Percentiles rank a stretch among this genome's conserved stretches.
These are phyloP conservation scores for Patella depressa DNA, from an alignment of 2,888 invertebrate species.

Conservation along the genomic window DNA sequence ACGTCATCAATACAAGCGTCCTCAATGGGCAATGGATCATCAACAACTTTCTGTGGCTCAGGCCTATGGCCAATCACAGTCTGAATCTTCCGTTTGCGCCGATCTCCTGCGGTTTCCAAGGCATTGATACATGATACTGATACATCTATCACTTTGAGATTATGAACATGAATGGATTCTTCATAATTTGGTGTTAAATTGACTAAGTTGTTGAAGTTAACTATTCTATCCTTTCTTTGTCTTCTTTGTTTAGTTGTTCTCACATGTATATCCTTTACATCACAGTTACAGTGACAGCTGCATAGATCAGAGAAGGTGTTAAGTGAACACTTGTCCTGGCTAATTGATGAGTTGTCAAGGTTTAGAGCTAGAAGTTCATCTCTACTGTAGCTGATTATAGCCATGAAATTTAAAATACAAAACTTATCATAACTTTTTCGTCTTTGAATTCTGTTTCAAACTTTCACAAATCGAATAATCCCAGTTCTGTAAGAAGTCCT, in stretches of 20 bases:
- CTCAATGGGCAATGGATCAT: neutral
- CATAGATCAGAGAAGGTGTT: neutral
- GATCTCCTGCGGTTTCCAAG: neutral
- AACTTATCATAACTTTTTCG: neutral
- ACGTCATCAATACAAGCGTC: neutral
- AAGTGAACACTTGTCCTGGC: neutral
- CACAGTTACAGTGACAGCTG: neutral
- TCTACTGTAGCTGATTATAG: neutral
- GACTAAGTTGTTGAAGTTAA: conserved; percentile 3
- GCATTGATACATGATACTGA: neutral
- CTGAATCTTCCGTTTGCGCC: neutral
- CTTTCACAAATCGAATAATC: neutral
- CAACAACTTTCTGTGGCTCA: neutral
- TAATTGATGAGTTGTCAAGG: neutral
- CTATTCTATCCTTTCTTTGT: neutral
- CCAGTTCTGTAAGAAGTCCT: neutral
- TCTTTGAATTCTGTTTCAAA: neutral
- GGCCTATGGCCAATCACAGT: neutral
- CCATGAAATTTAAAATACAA: neutral
- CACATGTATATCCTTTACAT: neutral
- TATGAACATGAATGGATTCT: neutral
- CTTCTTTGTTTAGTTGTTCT: neutral
- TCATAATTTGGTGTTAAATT: neutral
- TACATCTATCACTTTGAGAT: neutral
- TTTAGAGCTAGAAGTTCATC: neutral